These are phyloP conservation scores for Onchidella celtica DNA, from an alignment of 2,888 invertebrate species.

Conservation along the genomic window DNA sequence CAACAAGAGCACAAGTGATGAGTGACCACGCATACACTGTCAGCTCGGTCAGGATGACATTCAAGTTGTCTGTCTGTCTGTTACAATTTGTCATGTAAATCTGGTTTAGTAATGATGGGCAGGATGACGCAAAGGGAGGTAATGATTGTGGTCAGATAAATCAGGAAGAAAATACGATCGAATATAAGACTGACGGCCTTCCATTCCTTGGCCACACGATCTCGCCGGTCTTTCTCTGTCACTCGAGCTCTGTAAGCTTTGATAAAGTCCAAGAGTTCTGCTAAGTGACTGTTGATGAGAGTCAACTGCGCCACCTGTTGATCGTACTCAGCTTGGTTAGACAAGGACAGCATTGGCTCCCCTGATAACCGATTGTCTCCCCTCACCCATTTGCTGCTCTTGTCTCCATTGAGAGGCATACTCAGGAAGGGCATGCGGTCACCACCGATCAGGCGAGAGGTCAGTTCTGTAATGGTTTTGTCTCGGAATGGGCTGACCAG, in stretches of 20 bases:
- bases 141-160: slow-evolving; percentile 74
- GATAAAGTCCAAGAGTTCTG: slow-evolving; percentile 68
- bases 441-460: slow-evolving; percentile 45
- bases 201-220: slow-evolving; percentile 76
- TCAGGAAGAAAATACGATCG: slow-evolving; percentile 77
- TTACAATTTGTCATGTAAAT: background rate
- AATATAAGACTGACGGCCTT: slow-evolving; percentile 77
- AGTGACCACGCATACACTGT: too few species aligned
- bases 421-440: slow-evolving; percentile 56
- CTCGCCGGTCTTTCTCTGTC: slow-evolving; percentile 73
- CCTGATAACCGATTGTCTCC: slow-evolving; percentile 43
- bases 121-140: slow-evolving; percentile 73
- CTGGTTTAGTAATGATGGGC: slow-evolving; percentile 60
- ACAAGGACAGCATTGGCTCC: slow-evolving; percentile 9
- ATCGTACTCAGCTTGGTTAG: slow-evolving; percentile 12
- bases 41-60: too few species aligned
- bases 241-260: slow-evolving; percentile 67
- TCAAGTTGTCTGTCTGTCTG: too few species aligned
- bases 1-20: too few species aligned
- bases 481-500: slow-evolving; percentile 67
- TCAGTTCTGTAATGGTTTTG: slow-evolving; percentile 54
- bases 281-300: slow-evolving; percentile 65
- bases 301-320: slow-evolving; percentile 59
- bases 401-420: slow-evolving; percentile 61
- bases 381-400: slow-evolving; percentile 60